Evolutionary conservation across 1,140 invertebrate genomes (phyloP).

Genomic region (Zaprionus ghesquierei): DNA sequence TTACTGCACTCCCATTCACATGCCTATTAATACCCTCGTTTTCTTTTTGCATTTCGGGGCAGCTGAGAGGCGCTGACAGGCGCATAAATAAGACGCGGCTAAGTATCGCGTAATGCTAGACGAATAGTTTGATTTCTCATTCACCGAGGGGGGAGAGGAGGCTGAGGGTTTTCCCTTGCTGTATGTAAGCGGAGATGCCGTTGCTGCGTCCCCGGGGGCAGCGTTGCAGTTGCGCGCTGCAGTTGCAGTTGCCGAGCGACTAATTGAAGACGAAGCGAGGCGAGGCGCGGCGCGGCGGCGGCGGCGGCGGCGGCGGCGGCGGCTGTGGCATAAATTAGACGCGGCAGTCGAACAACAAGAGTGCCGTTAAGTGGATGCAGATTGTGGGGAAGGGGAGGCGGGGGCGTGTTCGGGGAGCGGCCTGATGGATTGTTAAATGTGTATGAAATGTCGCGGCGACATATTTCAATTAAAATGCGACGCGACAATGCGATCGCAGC

Average conservation of each 20-base stretch:
- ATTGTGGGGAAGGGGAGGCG: neutral
- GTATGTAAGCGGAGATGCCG: slow-evolving; percentile 41
- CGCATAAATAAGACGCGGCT: slow-evolving; percentile 54
- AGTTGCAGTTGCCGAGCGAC: slow-evolving; percentile 28
- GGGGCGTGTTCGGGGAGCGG: neutral
- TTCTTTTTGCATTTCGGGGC: slow-evolving; percentile 44
- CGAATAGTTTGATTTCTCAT: slow-evolving; percentile 49
- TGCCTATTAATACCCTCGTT: neutral
- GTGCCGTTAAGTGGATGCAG: slow-evolving; percentile 50
- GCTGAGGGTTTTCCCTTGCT: neutral
- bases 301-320: slow-evolving; percentile 11
- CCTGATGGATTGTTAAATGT: slow-evolving; percentile 61
- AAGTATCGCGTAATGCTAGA: slow-evolving; percentile 59
- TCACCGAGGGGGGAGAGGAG: neutral
- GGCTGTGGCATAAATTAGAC: slow-evolving; percentile 49
- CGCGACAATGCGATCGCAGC: slow-evolving; percentile 1
- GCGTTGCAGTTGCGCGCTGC: slow-evolving; percentile 24
- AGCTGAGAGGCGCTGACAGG: slow-evolving; percentile 60
- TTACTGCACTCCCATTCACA: neutral
- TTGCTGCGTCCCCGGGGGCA: slow-evolving; percentile 22
- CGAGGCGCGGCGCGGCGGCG: slow-evolving; percentile 11
- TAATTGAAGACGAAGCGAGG: slow-evolving; percentile 54
- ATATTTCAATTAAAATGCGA: slow-evolving; percentile 57
- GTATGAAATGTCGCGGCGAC: slow-evolving; percentile 49
- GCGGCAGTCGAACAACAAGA: slow-evolving; percentile 15